phyloP scores from a whole-genome alignment of 2,888 invertebrate genomes.

The Rhorus exstirpatorius region DNA sequence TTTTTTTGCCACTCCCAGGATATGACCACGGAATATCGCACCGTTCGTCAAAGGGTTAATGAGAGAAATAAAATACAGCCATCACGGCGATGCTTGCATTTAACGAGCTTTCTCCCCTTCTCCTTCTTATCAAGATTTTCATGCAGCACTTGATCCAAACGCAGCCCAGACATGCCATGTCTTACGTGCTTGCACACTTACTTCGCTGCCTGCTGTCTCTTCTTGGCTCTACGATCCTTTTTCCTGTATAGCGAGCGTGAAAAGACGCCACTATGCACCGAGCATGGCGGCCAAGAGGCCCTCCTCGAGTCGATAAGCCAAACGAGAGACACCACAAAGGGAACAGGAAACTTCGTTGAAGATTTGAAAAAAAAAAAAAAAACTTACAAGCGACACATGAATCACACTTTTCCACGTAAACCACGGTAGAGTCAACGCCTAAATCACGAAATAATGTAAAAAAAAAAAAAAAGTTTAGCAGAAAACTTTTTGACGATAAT shows the following conservation, averaged over 20 bases:
- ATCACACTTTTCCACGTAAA: conserved; percentile 69
- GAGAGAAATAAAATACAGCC: too few relatives aligned
- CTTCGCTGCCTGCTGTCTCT: conserved; percentile 38
- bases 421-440: conserved; percentile 19
- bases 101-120: conserved; percentile 53
- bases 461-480: too few relatives aligned
- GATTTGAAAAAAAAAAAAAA: conserved; percentile 41
- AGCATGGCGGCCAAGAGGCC: conserved; percentile 68
- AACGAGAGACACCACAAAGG: conserved; percentile 75
- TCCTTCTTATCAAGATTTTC: conserved; percentile 76
- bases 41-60: conserved; percentile 3
- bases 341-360: conserved; percentile 78
- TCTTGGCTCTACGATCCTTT: conserved; percentile 27
- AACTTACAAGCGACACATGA: conserved; percentile 74
- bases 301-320: conserved; percentile 80
- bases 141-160: conserved; percentile 73
- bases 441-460: not conserved
- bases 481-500: not conserved
- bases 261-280: conserved; percentile 34
- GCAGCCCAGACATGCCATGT: conserved; percentile 78
- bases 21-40: too few relatives aligned
- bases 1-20: too few relatives aligned
- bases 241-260: conserved; percentile 32
- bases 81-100: conserved; percentile 36
- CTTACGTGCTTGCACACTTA: conserved; percentile 59